Evolutionary conservation across 2,888 invertebrate genomes (phyloP).

Genomic region (Stenoptilia bipunctidactyla): DNA sequence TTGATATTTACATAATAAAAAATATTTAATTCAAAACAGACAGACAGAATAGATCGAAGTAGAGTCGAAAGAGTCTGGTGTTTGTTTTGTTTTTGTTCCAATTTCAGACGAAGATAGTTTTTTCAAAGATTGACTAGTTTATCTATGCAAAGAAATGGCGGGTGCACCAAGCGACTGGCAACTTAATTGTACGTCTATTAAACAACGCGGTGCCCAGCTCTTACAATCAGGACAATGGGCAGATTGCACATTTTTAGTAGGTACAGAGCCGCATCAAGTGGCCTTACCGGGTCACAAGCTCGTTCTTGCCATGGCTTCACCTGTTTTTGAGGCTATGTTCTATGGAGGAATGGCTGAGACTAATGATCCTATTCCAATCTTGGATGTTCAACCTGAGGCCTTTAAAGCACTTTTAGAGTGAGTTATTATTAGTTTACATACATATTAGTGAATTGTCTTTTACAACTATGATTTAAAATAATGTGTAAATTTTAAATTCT

Average conservation of each 20-base stretch:
- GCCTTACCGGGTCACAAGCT: conserved; percentile 82
- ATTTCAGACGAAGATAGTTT: too few relatives aligned
- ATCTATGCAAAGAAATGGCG: conserved; percentile 37
- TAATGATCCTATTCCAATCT: conserved; percentile 81
- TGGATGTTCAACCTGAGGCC: conserved; percentile 89
- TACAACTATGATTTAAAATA: too few relatives aligned
- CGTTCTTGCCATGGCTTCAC: conserved; percentile 87
- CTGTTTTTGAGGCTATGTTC: conserved; percentile 92
- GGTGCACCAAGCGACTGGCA: conserved; percentile 81
- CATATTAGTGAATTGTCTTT: too few relatives aligned
- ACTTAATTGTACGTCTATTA: conserved; percentile 76
- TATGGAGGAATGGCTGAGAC: conserved; percentile 87
- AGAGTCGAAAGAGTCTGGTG: too few relatives aligned
- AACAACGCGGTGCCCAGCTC: conserved; percentile 80
- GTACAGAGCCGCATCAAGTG: conserved; percentile 81
- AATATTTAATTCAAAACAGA: too few relatives aligned
- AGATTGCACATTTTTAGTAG: conserved; percentile 86
- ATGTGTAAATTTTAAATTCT: conserved; percentile 11
- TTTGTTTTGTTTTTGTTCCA: too few relatives aligned
- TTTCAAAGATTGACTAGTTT: background rate
- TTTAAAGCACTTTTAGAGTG: conserved; percentile 85
- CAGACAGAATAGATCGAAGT: too few relatives aligned
- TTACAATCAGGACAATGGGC: conserved; percentile 87
- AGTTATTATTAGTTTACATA: conserved; percentile 23
- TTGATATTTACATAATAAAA: too few relatives aligned